These are phyloP conservation scores for Rhaphigaster nebulosa DNA, from an alignment of 2,888 invertebrate genomes.

Conservation along the genomic window DNA sequence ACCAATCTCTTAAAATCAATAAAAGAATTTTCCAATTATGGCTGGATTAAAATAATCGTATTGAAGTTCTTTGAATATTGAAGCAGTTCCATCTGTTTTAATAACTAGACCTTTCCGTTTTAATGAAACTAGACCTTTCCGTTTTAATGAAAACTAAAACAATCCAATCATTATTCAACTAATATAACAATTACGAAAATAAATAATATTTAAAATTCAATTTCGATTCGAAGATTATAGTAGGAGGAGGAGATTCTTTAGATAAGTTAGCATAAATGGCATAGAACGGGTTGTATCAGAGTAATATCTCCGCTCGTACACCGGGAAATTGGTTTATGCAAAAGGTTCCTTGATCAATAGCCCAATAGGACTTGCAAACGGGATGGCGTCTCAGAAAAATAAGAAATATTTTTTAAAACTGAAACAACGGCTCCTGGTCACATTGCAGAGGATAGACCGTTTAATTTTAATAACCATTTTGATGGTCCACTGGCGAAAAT, in stretches of 20 bases:
- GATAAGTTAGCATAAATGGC: neutral
- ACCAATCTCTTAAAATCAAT: too few species aligned
- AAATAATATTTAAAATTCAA: neutral
- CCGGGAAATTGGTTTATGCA: constrained; percentile 4
- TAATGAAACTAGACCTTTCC: too few species aligned
- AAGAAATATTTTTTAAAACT: neutral
- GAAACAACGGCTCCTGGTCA: neutral
- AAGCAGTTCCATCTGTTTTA: too few species aligned
- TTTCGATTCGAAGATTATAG: neutral
- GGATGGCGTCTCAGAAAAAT: neutral
- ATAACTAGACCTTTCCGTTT: too few species aligned
- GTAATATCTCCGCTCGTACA: neutral
- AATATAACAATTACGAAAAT: neutral
- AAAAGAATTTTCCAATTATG: too few species aligned
- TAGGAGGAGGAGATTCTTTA: neutral
- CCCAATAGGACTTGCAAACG: neutral
- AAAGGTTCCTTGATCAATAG: constrained; percentile 8
- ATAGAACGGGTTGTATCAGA: neutral
- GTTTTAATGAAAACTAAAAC: too few species aligned
- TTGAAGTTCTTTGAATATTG: too few species aligned
- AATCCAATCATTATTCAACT: too few species aligned
- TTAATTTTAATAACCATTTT: neutral
- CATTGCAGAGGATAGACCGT: neutral
- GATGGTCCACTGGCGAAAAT: too few species aligned
- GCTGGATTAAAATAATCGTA: too few species aligned